Conservation (phyloP, 1,140 invertebrate species). For the Ostrea edulis region DNA sequence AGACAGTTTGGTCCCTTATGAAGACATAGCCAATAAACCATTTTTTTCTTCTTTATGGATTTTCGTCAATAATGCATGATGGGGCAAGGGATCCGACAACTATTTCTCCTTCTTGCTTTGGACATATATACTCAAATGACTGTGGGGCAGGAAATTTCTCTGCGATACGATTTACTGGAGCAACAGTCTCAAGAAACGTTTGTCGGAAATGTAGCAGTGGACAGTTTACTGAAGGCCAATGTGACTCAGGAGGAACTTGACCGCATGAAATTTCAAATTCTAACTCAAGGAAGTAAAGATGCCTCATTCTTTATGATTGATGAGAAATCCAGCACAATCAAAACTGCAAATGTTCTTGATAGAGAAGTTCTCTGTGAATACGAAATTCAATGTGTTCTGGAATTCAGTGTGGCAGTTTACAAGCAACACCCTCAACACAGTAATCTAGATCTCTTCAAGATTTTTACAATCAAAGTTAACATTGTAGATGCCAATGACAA, state of each 20-base stretch:
- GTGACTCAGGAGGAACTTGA: conserved; percentile 66
- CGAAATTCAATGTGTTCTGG: conserved; percentile 59
- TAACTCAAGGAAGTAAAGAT: conserved; percentile 66
- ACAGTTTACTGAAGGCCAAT: conserved; percentile 68
- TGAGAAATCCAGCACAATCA: conserved; percentile 68
- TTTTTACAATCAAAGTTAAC: conserved; percentile 72
- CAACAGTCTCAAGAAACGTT: conserved; percentile 67
- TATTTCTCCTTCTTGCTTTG: conserved; percentile 56
- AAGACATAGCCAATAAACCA: not conserved
- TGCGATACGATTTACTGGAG: conserved; percentile 67
- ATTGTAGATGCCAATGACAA: conserved; percentile 94
- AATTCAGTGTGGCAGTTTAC: conserved; percentile 72
- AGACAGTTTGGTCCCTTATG: not conserved
- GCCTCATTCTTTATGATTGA: conserved; percentile 68
- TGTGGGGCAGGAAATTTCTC: conserved; percentile 49
- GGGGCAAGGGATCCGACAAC: conserved; percentile 50
- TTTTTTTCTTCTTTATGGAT: conserved; percentile 2
- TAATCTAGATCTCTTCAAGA: conserved; percentile 67
- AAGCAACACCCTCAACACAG: conserved; percentile 55
- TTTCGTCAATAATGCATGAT: conserved; percentile 41
- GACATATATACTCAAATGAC: conserved; percentile 55
- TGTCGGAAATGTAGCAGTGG: conserved; percentile 72
- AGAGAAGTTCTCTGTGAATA: conserved; percentile 67
- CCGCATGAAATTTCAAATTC: conserved; percentile 71
- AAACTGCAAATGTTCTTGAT: conserved; percentile 66